Percentiles rank a stretch among this genome's conserved stretches.
phyloP scores from a whole-genome alignment of 2,113 vertebrate species.

The Crotalus horridus region DNA sequence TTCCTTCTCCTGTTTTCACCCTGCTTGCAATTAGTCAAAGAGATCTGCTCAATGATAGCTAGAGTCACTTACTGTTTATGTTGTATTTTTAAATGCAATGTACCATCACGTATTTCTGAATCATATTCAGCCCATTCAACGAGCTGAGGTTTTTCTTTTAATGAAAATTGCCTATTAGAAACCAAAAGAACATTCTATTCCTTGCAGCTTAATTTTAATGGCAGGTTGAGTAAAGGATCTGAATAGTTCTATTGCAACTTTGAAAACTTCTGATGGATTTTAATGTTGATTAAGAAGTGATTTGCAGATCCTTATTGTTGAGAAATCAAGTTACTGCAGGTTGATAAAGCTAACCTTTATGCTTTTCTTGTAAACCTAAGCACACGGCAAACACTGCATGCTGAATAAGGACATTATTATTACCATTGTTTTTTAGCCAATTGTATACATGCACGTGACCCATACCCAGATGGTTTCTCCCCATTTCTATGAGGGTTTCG shows the following conservation, averaged over 20 bases:
- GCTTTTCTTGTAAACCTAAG: conserved; percentile 11
- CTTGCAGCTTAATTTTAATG: not conserved
- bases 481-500: conserved; percentile 45
- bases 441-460: conserved; percentile 44
- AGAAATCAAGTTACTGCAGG: not conserved
- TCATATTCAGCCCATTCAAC: not conserved
- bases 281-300: not conserved
- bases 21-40: not conserved
- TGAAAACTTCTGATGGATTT: not conserved
- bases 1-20: not conserved
- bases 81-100: not conserved
- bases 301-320: not conserved
- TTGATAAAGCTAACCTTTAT: not conserved
- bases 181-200: not conserved
- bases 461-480: conserved; percentile 30
- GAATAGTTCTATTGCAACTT: not conserved
- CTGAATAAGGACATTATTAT: conserved; percentile 25
- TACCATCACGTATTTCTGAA: not conserved
- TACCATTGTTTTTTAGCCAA: not conserved
- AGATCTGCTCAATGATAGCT: not conserved
- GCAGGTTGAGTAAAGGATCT: not conserved
- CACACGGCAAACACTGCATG: conserved; percentile 40
- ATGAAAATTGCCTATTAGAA: accelerated
- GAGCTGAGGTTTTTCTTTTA: not conserved
- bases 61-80: not conserved